A percentile compares a stretch with the other conserved stretches of the same genome.
Evolutionary conservation across 2,888 invertebrate species (phyloP).

Genomic region (Dilophus febrilis): DNA sequence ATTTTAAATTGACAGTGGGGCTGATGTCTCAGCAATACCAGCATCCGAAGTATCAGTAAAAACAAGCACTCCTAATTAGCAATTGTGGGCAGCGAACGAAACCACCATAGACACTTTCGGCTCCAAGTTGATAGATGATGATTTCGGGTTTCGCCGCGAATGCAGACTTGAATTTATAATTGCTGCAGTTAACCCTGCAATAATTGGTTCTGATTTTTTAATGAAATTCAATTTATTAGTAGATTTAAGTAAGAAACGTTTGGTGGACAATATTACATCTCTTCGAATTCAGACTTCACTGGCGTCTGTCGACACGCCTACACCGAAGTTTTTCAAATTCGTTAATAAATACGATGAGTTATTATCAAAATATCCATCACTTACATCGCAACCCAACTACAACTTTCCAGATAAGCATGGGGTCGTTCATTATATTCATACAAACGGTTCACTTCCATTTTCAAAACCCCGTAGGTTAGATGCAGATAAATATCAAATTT

Average conservation of each 20-base stretch:
- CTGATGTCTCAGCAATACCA: background rate
- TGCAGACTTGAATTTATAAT: constrained; percentile 6
- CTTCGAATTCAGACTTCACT: background rate
- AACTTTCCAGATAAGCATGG: background rate
- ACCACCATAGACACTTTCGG: constrained; percentile 6
- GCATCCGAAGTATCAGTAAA: background rate
- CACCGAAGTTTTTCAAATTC: background rate
- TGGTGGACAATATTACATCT: constrained; percentile 4
- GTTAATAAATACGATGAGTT: background rate
- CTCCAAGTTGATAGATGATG: constrained; percentile 1
- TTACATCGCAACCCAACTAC: background rate
- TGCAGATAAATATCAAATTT: background rate
- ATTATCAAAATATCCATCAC: background rate
- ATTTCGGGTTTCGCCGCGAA: constrained; percentile 6
- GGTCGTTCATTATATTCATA: constrained; percentile 1
- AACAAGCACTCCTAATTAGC: background rate
- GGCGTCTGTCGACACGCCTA: background rate
- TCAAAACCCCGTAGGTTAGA: constrained; percentile 1
- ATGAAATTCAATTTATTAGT: constrained; percentile 6
- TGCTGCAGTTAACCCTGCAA: constrained; percentile 7
- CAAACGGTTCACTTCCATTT: background rate
- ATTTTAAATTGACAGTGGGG: background rate
- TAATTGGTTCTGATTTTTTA: constrained; percentile 9
- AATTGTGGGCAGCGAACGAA: constrained; percentile 5
- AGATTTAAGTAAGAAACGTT: constrained; percentile 5